Evolutionary conservation across 2,888 invertebrate genomes (phyloP).

Genomic region (Brachypalpus laphriformis): DNA sequence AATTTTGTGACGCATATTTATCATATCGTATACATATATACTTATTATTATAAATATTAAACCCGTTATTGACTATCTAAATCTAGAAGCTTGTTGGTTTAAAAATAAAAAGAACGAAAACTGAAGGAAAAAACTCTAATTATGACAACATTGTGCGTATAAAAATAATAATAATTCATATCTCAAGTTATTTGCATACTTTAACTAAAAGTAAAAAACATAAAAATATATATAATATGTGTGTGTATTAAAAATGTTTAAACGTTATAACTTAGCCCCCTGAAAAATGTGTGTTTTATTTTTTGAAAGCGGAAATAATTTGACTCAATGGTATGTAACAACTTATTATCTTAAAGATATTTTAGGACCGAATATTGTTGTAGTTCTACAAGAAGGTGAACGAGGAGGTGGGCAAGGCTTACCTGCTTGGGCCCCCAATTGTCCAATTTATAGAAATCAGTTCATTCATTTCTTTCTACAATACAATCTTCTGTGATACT

Average conservation of each 20-base stretch:
- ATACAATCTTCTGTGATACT: no score
- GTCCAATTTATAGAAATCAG: no score
- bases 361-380: no score
- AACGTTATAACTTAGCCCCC: conserved; percentile 73
- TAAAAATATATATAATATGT: conserved; percentile 73
- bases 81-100: conserved; percentile 63
- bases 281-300: conserved; percentile 55
- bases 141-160: conserved; percentile 64
- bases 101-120: conserved; percentile 13
- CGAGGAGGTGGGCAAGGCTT: no score
- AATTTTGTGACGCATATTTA: conserved; percentile 72
- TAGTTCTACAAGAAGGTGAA: no score
- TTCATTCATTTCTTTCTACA: no score
- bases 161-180: conserved; percentile 48
- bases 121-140: background rate
- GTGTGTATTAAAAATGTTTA: conserved; percentile 73
- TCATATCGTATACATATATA: conserved; percentile 65
- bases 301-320: background rate
- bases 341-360: no score
- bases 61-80: conserved; percentile 51
- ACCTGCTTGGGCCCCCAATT: no score
- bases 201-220: conserved; percentile 37
- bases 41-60: conserved; percentile 51
- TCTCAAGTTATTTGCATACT: conserved; percentile 64
- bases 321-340: no score